These are phyloP conservation scores for Falco peregrinus DNA, from an alignment of 2,797 vertebrate genomes.

Conservation along the genomic window DNA sequence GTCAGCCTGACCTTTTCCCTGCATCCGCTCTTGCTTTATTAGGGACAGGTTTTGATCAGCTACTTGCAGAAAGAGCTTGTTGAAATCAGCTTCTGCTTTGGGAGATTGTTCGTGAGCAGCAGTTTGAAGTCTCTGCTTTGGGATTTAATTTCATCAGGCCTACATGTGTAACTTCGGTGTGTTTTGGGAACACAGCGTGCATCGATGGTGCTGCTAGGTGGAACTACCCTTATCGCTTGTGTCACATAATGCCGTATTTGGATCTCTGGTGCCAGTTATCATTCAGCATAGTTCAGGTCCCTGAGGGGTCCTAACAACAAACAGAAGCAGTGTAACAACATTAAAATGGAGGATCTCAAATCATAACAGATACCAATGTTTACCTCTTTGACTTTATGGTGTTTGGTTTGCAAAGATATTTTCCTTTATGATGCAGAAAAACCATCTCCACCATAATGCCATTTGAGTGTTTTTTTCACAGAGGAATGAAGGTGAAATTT, in stretches of 20 bases:
- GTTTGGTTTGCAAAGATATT: neutral
- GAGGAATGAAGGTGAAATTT: neutral
- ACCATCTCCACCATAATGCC: neutral
- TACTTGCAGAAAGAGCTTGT: neutral
- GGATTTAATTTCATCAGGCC: neutral
- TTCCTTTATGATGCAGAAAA: neutral
- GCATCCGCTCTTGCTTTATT: neutral
- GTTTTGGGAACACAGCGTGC: neutral
- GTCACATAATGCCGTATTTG: fast-evolving
- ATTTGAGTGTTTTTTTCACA: neutral
- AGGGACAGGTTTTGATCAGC: neutral
- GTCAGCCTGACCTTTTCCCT: neutral
- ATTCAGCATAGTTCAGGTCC: neutral
- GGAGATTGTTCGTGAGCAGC: neutral
- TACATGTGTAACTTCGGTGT: neutral
- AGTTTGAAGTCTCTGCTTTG: neutral
- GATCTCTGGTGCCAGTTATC: neutral
- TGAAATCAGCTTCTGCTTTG: neutral
- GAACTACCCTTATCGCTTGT: neutral
- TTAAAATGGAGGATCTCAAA: neutral
- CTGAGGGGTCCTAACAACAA: neutral
- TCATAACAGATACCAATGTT: neutral
- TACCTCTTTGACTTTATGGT: neutral
- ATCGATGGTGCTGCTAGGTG: neutral
- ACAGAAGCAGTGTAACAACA: neutral